Base-by-base conservation (phyloP, 2,888 invertebrate genomes). In the Neoitamus cyanurus region DNA sequence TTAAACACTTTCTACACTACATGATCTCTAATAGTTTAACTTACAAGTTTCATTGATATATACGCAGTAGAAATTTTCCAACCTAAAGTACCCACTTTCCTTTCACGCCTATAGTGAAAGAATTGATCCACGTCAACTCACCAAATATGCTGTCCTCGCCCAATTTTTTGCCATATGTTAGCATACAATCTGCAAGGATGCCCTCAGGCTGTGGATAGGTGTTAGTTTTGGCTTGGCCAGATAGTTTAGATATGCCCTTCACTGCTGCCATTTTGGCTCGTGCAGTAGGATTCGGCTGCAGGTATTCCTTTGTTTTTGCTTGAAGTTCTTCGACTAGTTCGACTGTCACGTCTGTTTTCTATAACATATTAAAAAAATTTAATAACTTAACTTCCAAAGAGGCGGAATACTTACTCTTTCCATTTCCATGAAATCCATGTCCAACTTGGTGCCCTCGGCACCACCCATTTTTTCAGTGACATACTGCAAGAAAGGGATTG, bases 401-500 rank as follows among this genome's bases (percentile, higher is more conserved):
- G 25, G 6, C 48, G 73, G 58, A 9, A 75, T 58, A 93, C 95
- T 94, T 93, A 98, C 98, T 93, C 97, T 96, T 94, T 99, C 99
- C 99, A 99, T 99, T 91, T 99, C 99, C 93, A 97, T 94, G 92
- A 99, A 99, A 90, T 99, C 99, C 92, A 99, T 95, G 92, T 99
- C 99, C 90, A 99, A 94, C 92, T 99, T 99, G 88, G 99, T 99
- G 92, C 99, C 99, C 92, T 99, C 99, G 88, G 99, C 99, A 91
- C 99, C 99, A 87, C 99, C 99, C 95, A 99, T 99, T 93, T 99
- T 99, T 93, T 99, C 99, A 91, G 98, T 99, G 94, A 99, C 96
- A 94, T 98, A 99, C 98, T 98, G 94, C 85, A 94, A 94, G 90
- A 92, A 90, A 89, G 89, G 87, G 88, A 83, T 42, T n/a, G 0